Evolutionary conservation across 2,888 invertebrate species (phyloP).

Genomic region (Drosophila helvetica): DNA sequence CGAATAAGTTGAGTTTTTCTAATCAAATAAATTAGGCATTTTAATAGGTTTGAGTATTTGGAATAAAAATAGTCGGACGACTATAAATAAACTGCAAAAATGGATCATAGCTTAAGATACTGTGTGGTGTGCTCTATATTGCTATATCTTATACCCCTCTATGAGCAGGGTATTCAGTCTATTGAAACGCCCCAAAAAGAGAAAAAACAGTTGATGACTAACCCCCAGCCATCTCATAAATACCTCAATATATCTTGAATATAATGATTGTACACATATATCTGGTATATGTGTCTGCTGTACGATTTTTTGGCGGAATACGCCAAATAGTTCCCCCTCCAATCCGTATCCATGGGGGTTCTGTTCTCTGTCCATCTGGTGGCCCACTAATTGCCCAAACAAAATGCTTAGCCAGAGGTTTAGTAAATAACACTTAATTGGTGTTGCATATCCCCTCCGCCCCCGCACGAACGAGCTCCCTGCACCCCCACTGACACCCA

Average conservation of each 20-base stretch:
- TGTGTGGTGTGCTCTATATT: background rate
- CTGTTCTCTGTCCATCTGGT: conserved; percentile 19
- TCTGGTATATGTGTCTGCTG: conserved; percentile 14
- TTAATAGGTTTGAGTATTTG: conserved; percentile 44
- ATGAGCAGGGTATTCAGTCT: conserved; percentile 17
- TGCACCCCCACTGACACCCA: background rate
- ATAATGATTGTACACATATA: conserved; percentile 26
- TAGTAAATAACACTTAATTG: conserved; percentile 40
- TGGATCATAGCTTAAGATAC: background rate
- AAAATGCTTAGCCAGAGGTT: conserved; percentile 31
- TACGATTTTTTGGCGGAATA: background rate
- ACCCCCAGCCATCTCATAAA: conserved; percentile 36
- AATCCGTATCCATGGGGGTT: too few species aligned
- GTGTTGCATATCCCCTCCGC: conserved; percentile 7
- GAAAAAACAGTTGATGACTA: conserved; percentile 31
- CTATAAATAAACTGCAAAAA: conserved; percentile 40
- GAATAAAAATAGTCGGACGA: conserved; percentile 29
- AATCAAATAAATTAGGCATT: conserved; percentile 58
- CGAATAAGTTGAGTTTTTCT: conserved; percentile 21
- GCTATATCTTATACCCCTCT: background rate
- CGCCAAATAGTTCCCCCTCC: too few species aligned
- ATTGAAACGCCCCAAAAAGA: background rate
- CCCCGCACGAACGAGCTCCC: background rate
- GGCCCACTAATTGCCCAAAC: conserved; percentile 44
- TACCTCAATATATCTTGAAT: conserved; percentile 40